Base-by-base conservation (phyloP, 2,888 invertebrate genomes). In the Rapana venosa region DNA sequence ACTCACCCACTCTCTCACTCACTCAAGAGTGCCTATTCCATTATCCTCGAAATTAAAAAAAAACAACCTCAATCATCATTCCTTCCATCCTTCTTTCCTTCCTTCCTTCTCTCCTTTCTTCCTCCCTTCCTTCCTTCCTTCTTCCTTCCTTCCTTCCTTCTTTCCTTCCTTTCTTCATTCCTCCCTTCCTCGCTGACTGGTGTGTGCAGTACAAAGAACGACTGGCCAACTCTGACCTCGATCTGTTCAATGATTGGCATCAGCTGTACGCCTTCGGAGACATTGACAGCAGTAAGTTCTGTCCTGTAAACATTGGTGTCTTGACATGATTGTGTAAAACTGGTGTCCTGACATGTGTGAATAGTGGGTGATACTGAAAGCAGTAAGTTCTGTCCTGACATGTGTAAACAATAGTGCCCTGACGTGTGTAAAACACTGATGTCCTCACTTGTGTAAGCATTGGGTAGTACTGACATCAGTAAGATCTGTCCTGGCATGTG, bases 191-290 rank as follows among this genome's bases (percentile, higher is more conserved):
- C n/a, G 22, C 74, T 74, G 22, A 47, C 47, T 26, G 47, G 6
- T 36, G 26, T 11, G 15, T 79, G 17, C 66, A 88, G 88, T 88
- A 58, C 36, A n/a, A 30, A 22, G 36, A 81, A 66, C 79, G 88
- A 6, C 22, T 30, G 5, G 84, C 79, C 0, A 66, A 88, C 17
- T 88, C 89, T 1, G 89, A 90, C 22, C 90, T 91, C 85, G 93
- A 93, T 56, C 83, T 93, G 36, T 90, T 91, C 30, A 92, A 92
- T 74, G 92, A 92, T 66, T 93, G 93, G 93, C 91, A 90, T 77
- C 93, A 92, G 86, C 91, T 93, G 13, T 93, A 93, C 86, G 91
- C 92, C 15, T 85, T 90, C 30, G 93, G 93, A 20, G 90, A 88
- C 30, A 88, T 93, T 20, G 91, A 92, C 70, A 88, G 89, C 81